Percentiles rank a stretch among this genome's conserved stretches.
Evolutionary conservation across 2,888 invertebrate genomes (phyloP).

Genomic region (Agonopterix subpropinquella): DNA sequence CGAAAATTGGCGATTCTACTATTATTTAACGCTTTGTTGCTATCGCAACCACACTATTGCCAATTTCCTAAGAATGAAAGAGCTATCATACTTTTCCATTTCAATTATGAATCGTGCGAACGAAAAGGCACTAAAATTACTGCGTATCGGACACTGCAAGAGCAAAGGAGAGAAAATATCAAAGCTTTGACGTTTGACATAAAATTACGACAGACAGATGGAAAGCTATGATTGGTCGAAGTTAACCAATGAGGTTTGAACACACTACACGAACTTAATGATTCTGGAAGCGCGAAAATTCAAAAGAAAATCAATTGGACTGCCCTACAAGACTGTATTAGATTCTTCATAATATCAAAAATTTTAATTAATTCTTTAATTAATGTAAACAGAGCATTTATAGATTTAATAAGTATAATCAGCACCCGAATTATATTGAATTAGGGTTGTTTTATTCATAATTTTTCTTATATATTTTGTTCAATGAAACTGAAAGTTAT

Average conservation of each 20-base stretch:
- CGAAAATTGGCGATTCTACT: slow-evolving; percentile 54
- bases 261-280: slow-evolving; percentile 49
- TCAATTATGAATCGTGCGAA: slow-evolving; percentile 15
- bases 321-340: background rate
- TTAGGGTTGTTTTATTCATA: no score
- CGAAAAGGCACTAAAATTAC: slow-evolving; percentile 17
- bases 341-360: no score
- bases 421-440: no score
- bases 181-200: slow-evolving; percentile 38
- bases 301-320: slow-evolving; percentile 15
- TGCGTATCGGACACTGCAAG: slow-evolving; percentile 20
- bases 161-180: slow-evolving; percentile 24
- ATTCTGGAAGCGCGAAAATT: slow-evolving; percentile 36
- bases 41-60: slow-evolving; percentile 30
- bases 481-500: no score
- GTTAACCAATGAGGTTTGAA: slow-evolving; percentile 63
- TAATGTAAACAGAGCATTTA: no score
- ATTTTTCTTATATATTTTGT: no score
- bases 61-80: slow-evolving; percentile 22
- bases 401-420: no score
- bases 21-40: slow-evolving; percentile 45
- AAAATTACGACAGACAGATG: slow-evolving; percentile 80
- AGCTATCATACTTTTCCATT: slow-evolving; percentile 24
- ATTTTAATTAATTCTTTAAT: no score
- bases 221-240: slow-evolving; percentile 77